These are phyloP conservation scores for Grantiella picta DNA, from an alignment of 2,113 vertebrate genomes.

Conservation along the genomic window DNA sequence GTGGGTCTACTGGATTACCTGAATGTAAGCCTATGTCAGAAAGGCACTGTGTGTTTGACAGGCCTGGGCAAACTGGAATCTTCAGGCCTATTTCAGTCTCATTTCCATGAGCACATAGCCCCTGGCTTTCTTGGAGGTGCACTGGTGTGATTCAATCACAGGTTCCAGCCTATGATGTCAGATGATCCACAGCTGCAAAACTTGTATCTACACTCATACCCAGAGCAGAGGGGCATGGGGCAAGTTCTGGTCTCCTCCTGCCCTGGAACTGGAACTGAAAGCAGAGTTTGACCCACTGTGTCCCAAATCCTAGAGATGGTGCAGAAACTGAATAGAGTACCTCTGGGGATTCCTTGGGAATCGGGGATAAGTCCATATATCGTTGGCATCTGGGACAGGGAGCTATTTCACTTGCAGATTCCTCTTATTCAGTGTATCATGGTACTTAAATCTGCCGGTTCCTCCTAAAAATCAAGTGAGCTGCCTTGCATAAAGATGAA, in stretches of 20 bases:
- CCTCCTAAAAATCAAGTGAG: neutral
- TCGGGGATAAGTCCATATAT: neutral
- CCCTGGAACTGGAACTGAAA: slow-evolving; percentile 2
- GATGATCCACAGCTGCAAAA: neutral
- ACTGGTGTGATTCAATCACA: neutral
- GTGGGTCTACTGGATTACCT: slow-evolving; percentile 60
- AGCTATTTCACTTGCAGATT: slow-evolving; percentile 5
- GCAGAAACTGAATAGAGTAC: neutral
- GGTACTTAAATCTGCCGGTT: neutral
- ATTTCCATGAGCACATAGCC: neutral
- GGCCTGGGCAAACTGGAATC: slow-evolving; percentile 61
- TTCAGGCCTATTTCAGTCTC: slow-evolving; percentile 20
- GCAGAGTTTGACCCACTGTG: neutral
- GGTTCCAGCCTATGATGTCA: neutral
- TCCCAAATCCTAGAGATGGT: neutral
- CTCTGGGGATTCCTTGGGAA: neutral
- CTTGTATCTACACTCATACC: neutral
- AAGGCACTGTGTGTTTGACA: slow-evolving; percentile 52
- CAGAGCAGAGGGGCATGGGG: neutral
- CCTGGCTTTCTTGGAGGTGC: slow-evolving; percentile 5
- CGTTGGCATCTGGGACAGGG: neutral
- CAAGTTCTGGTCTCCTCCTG: slow-evolving; percentile 4
- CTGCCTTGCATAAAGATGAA: neutral
- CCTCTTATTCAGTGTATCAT: neutral
- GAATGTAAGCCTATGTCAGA: slow-evolving; percentile 58